These are phyloP conservation scores for Ceratina calcarata DNA, from an alignment of 1,140 invertebrate species.

Conservation along the genomic window DNA sequence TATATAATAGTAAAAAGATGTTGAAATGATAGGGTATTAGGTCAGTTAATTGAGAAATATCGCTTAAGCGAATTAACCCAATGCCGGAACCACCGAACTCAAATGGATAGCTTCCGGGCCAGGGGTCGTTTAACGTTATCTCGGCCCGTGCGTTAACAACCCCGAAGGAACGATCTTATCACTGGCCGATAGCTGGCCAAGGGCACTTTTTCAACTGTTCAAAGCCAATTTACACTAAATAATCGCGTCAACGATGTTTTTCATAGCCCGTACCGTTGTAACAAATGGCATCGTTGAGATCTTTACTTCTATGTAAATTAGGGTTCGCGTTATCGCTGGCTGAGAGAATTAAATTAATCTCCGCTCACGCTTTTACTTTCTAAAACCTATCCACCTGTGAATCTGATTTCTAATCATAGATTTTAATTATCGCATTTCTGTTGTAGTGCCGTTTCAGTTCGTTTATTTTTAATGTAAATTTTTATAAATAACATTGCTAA, in stretches of 20 bases:
- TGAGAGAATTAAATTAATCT: not conserved
- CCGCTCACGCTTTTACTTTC: not conserved
- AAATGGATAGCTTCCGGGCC: constrained; percentile 63
- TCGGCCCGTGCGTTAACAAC: constrained; percentile 53
- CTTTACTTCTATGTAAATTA: not conserved
- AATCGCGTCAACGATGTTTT: constrained; percentile 1
- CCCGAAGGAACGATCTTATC: constrained; percentile 56
- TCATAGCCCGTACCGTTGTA: not conserved
- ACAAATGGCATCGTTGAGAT: not conserved
- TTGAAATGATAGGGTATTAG: constrained; percentile 1
- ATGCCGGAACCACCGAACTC: constrained; percentile 60
- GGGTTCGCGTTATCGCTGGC: not conserved
- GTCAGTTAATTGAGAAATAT: constrained; percentile 62
- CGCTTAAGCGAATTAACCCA: constrained; percentile 47
- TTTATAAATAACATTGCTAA: no score
- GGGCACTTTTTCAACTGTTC: constrained; percentile 26
- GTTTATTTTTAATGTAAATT: not conserved
- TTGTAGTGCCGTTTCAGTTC: not conserved
- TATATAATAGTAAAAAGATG: not conserved
- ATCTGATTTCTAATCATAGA: not conserved
- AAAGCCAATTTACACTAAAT: not conserved
- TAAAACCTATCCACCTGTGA: not conserved
- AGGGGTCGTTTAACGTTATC: constrained; percentile 62
- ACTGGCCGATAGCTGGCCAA: constrained; percentile 20
- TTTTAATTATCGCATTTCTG: not conserved